A percentile compares a stretch with the other conserved stretches of the same genome.
Conservation (phyloP, 2,113 vertebrate genomes). For the Nerophis lumbriciformis region DNA sequence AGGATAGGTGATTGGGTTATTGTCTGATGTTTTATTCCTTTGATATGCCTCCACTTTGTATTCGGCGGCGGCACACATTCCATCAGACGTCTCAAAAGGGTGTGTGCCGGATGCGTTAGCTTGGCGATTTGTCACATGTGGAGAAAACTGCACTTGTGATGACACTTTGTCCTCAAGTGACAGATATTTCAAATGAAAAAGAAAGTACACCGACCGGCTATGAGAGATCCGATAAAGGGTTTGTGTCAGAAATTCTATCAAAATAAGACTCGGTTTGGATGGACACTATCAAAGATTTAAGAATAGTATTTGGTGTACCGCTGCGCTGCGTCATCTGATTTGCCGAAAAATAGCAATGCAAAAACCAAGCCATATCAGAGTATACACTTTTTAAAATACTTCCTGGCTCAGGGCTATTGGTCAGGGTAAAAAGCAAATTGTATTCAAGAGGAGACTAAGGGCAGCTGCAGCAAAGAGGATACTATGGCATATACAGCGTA, state of each 20-base stretch:
- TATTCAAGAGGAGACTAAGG: no score
- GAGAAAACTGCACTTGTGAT: constrained; percentile 33
- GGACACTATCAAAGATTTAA: background rate
- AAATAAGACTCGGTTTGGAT: background rate
- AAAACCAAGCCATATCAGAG: no score
- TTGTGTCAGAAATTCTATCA: background rate
- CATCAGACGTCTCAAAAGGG: constrained; percentile 57
- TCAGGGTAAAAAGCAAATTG: no score
- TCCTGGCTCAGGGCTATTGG: no score
- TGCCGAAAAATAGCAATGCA: no score
- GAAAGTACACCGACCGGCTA: background rate
- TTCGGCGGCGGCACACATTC: constrained; percentile 55
- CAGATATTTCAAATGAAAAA: constrained; percentile 12
- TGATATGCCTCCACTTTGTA: constrained; percentile 64
- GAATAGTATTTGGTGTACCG: background rate
- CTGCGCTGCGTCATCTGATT: background rate
- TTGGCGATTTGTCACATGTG: constrained; percentile 48
- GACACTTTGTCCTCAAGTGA: constrained; percentile 16
- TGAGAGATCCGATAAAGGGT: background rate
- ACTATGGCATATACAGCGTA: no score
- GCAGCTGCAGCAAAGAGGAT: no score
- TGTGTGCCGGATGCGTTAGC: constrained; percentile 49
- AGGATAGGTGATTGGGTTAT: constrained; percentile 72
- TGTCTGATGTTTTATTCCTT: constrained; percentile 68
- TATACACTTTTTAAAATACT: no score